Percentiles rank a stretch among this genome's conserved stretches.
These are phyloP conservation scores for Petrolisthes manimaculis DNA, from an alignment of 2,888 invertebrate genomes.

Conservation along the genomic window DNA sequence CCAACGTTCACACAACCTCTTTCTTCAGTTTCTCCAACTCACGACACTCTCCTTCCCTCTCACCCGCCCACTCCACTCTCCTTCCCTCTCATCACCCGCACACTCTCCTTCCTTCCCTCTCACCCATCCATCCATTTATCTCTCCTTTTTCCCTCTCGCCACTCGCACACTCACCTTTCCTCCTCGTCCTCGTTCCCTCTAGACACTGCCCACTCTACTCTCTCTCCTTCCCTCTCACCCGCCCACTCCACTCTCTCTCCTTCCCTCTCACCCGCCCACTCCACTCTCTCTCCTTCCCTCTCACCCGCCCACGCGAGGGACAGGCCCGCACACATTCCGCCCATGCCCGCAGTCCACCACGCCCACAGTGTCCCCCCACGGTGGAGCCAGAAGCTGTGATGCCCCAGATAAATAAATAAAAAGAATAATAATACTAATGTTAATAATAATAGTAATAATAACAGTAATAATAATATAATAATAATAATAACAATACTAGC, in stretches of 20 bases:
- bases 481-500: not conserved
- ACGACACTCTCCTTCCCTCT: not conserved
- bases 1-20: not conserved
- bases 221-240: not conserved
- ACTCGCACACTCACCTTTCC: not conserved
- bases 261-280: not conserved
- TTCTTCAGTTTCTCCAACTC: not conserved
- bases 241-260: slow-evolving; percentile 2
- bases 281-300: slow-evolving; percentile 13
- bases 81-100: too few relatives aligned
- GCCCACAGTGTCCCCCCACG: slow-evolving; percentile 34
- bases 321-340: slow-evolving; percentile 60
- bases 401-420: slow-evolving; percentile 13
- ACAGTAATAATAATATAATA: not conserved
- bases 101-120: too few relatives aligned
- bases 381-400: slow-evolving; percentile 47
- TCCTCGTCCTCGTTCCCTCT: not conserved
- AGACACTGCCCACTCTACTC: not conserved
- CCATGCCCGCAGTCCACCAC: slow-evolving; percentile 55
- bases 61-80: not conserved
- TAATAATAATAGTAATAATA: not conserved
- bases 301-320: slow-evolving; percentile 39
- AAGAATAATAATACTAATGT: not conserved
- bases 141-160: too few relatives aligned
- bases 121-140: too few relatives aligned